phyloP scores from a whole-genome alignment of 2,888 invertebrate genomes.

The Drosophila nr. perissopoda region DNA sequence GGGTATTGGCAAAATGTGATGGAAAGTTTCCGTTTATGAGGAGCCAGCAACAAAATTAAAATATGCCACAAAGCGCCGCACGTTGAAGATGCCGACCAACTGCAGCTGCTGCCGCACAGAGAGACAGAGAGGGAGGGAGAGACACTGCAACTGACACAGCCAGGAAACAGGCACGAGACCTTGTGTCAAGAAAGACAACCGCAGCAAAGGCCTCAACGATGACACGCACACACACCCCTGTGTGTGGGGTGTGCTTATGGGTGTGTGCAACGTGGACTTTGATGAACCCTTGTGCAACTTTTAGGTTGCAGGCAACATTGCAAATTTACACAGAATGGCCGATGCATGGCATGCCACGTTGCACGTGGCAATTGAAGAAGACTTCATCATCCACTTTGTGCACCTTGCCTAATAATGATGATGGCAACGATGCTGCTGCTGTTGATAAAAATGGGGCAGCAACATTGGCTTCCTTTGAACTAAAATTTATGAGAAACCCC shows the following conservation, averaged over 20 bases:
- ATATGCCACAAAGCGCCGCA: constrained; percentile 77
- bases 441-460: constrained; percentile 1
- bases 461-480: constrained; percentile 15
- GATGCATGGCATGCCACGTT: constrained; percentile 58
- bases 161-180: constrained; percentile 21
- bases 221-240: constrained; percentile 44
- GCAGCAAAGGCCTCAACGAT: constrained; percentile 71
- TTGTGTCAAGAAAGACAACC: constrained; percentile 72
- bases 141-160: constrained; percentile 6
- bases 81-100: constrained; percentile 66
- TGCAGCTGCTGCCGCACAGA: constrained; percentile 20
- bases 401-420: constrained; percentile 45
- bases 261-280: constrained; percentile 36
- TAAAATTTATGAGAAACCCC: constrained; percentile 8
- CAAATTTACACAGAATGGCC: constrained; percentile 58
- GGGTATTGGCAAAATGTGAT: constrained; percentile 23
- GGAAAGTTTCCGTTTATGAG: constrained; percentile 66
- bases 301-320: constrained; percentile 59
- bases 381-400: constrained; percentile 43
- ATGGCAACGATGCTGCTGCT: constrained; percentile 9
- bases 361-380: constrained; percentile 35
- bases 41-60: constrained; percentile 75
- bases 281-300: constrained; percentile 70
- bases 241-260: constrained; percentile 7
- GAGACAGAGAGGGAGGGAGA: not conserved